phyloP scores from a whole-genome alignment of 23 tunicate species.

The Styela plicata region DNA sequence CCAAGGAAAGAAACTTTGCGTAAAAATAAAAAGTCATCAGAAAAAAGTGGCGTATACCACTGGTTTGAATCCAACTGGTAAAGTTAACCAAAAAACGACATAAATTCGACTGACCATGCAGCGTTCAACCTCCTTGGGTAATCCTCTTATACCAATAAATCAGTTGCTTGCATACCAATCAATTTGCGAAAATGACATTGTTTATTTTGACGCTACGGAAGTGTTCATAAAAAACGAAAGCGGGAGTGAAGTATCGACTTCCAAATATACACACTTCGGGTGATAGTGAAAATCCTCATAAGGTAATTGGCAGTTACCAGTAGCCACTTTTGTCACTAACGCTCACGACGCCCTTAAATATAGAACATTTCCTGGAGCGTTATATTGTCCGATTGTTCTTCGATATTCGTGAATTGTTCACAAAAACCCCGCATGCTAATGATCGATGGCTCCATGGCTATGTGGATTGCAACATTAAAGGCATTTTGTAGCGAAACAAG shows the following conservation, averaged over 20 bases:
- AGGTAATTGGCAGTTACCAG: conserved; percentile 10
- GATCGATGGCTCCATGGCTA: conserved; percentile 50
- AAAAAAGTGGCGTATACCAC: background rate
- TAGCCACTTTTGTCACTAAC: conserved; percentile 19
- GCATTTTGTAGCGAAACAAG: conserved; percentile 18
- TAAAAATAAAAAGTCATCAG: background rate
- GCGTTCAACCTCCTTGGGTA: background rate
- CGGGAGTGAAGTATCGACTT: conserved; percentile 11
- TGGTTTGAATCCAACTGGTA: background rate
- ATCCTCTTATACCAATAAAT: conserved; percentile 10
- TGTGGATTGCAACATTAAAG: conserved; percentile 34
- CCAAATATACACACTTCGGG: conserved; percentile 31
- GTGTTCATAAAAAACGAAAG: background rate
- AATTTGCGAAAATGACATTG: conserved; percentile 7
- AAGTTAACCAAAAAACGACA: background rate
- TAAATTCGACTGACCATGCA: background rate
- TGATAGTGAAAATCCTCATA: conserved; percentile 28
- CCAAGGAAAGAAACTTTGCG: conserved; percentile 13
- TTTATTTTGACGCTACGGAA: conserved; percentile 43
- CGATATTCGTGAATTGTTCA: background rate
- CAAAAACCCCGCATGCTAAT: conserved; percentile 25
- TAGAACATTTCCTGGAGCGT: conserved; percentile 27
- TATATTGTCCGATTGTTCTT: background rate
- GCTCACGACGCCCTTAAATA: conserved; percentile 32
- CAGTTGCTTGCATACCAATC: conserved; percentile 9